Conservation (phyloP, 2,113 vertebrate species). For the Climacteris rufus region DNA sequence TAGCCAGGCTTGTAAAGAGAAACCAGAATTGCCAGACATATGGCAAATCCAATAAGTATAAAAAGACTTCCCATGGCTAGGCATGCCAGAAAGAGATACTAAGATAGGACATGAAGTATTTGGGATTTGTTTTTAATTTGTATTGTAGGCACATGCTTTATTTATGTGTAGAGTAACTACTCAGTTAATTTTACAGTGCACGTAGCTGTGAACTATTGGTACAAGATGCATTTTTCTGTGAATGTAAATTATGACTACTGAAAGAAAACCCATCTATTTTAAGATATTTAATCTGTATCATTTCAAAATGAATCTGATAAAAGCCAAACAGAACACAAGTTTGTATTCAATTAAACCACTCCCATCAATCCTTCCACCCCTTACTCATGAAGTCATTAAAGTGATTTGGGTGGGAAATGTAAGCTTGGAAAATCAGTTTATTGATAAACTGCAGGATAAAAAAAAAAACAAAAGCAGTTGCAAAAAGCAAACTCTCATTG, state of each 20-base stretch:
- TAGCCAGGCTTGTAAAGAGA: background rate
- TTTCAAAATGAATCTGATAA: conserved; percentile 26
- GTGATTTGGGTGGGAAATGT: background rate
- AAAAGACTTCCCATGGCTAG: background rate
- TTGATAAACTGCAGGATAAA: background rate
- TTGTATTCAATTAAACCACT: background rate
- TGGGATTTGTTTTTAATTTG: conserved; percentile 19
- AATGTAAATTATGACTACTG: background rate
- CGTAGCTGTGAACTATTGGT: background rate
- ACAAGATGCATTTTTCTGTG: conserved; percentile 1
- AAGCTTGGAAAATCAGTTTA: background rate
- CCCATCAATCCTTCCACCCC: background rate
- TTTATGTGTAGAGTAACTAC: background rate
- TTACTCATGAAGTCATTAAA: background rate
- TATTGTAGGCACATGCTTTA: background rate
- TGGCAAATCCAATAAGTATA: background rate
- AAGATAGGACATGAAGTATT: background rate
- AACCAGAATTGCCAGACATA: background rate
- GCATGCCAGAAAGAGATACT: background rate
- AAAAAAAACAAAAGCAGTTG: background rate
- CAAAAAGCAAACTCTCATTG: background rate
- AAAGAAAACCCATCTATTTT: conserved; percentile 14
- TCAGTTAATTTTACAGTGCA: conserved; percentile 9
- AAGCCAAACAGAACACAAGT: background rate
- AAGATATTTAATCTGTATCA: background rate